Base-by-base conservation (phyloP, 1,140 invertebrate genomes). In the Drosophila teissieri region DNA sequence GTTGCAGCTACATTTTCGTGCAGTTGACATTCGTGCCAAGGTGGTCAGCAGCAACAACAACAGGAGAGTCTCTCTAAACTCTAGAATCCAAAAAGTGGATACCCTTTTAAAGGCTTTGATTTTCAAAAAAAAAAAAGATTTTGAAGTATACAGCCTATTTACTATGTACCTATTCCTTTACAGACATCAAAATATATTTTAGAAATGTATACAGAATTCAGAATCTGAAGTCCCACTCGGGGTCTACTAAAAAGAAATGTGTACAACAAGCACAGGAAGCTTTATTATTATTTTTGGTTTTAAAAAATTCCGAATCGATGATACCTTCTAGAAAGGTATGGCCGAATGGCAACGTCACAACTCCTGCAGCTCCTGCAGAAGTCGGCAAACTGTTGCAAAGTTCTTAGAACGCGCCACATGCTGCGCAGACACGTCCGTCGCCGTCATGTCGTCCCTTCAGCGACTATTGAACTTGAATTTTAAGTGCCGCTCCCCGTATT, bases 341-440 rank as follows among this genome's bases (percentile, higher is more conserved):
- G 10, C 24, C 6, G 27, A n/a, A 24, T n/a, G 3, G 22, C 22
- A 24, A 48, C 45, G 45, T 7, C 22, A 14, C 22, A 49, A 24
- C 62, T 67, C 37, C 46, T 70, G 51, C 1, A 57, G 40, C 64
- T 67, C 60, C 46, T 70, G 53, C 3, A 57, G 42, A 65, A 48
- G 64, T 79, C 80, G 80, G 80, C 80, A 72, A 83, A 83, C 80
- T 83, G 80, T 84, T 83, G 80, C 79, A 86, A 86, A 88, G 83
- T 88, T 88, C 83, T 88, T 77, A 88, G 83, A 88, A 88, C 79
- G 83, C 83, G 79, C 84, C 83, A 88, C 83, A 88, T 88, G 83
- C 83, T 88, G 83, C 76, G 68, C 64, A 51, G 83, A 78, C 84
- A 85, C 81, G 82, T 85, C 84, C 73, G 61, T 62, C 67, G 44